A percentile compares a stretch with the other conserved stretches of the same genome.
phyloP scores from a whole-genome alignment of 1,140 invertebrate species.

The Scaptomyza montana region DNA sequence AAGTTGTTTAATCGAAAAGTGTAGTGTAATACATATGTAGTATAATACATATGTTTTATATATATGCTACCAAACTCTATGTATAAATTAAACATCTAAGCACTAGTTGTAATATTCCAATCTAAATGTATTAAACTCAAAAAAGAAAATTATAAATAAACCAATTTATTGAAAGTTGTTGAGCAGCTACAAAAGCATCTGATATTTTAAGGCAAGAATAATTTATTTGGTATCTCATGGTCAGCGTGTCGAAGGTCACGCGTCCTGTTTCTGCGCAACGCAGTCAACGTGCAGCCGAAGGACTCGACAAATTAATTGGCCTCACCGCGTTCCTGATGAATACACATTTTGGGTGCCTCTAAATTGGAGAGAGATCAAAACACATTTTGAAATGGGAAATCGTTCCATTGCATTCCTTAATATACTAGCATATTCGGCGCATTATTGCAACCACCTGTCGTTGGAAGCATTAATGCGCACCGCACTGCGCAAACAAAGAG shows the following conservation, averaged over 20 bases:
- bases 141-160: conserved; percentile 26
- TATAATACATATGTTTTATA: conserved; percentile 31
- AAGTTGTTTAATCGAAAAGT: conserved; percentile 65
- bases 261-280: too few species aligned
- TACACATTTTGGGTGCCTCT: too few species aligned
- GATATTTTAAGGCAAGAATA: conserved; percentile 4
- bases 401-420: too few species aligned
- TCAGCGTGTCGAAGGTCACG: neutral
- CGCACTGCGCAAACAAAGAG: too few species aligned
- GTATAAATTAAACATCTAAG: conserved; percentile 37
- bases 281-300: neutral
- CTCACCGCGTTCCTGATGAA: too few species aligned
- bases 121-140: conserved; percentile 23
- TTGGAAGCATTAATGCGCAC: too few species aligned
- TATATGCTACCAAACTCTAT: conserved; percentile 46
- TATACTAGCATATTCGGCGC: too few species aligned
- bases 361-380: too few species aligned
- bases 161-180: conserved; percentile 49
- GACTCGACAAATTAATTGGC: neutral
- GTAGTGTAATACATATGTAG: too few species aligned
- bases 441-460: too few species aligned
- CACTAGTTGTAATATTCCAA: conserved; percentile 43
- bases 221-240: neutral
- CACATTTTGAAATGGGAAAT: too few species aligned
- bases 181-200: conserved; percentile 35